Percentiles rank a stretch among this genome's conserved stretches.
Evolutionary conservation across 1,140 invertebrate genomes (phyloP).

Genomic region (Brachystomella parvula): DNA sequence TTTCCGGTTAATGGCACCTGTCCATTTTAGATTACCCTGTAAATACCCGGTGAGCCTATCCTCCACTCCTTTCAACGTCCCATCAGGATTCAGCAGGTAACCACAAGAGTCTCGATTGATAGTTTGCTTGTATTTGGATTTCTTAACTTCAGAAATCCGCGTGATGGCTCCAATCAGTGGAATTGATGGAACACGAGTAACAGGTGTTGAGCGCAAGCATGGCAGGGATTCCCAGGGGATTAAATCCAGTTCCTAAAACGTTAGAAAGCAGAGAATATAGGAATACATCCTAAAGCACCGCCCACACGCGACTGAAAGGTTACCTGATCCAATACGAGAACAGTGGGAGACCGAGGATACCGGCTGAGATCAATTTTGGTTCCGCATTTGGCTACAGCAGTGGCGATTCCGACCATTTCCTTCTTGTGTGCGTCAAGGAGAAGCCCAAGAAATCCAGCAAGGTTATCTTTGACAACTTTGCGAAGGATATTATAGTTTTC

Average conservation of each 20-base stretch:
- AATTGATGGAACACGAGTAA: conserved; percentile 33
- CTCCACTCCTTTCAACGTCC: conserved; percentile 25
- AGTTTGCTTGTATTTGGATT: conserved; percentile 1
- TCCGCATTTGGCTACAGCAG: background rate
- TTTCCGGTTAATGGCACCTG: conserved; percentile 19
- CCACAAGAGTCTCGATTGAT: conserved; percentile 20
- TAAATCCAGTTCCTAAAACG: conserved; percentile 28
- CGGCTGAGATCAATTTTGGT: background rate
- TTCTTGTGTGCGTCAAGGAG: background rate
- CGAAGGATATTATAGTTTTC: conserved; percentile 24
- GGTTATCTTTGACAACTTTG: background rate
- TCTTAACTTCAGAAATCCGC: conserved; percentile 2
- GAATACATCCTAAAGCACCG: background rate
- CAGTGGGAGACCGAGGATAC: conserved; percentile 23
- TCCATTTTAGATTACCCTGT: conserved; percentile 19
- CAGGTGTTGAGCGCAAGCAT: conserved; percentile 23
- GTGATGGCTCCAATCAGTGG: conserved; percentile 13
- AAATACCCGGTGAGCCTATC: conserved; percentile 29
- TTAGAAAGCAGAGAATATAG: no score
- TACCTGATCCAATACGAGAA: conserved; percentile 35
- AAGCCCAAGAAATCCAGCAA: conserved; percentile 4
- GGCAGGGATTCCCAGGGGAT: conserved; percentile 33
- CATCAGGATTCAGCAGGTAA: conserved; percentile 34
- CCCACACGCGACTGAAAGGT: background rate
- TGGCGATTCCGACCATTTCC: background rate